These are phyloP conservation scores for Gallinago stenura DNA, from an alignment of 2,797 vertebrate genomes.

Conservation along the genomic window DNA sequence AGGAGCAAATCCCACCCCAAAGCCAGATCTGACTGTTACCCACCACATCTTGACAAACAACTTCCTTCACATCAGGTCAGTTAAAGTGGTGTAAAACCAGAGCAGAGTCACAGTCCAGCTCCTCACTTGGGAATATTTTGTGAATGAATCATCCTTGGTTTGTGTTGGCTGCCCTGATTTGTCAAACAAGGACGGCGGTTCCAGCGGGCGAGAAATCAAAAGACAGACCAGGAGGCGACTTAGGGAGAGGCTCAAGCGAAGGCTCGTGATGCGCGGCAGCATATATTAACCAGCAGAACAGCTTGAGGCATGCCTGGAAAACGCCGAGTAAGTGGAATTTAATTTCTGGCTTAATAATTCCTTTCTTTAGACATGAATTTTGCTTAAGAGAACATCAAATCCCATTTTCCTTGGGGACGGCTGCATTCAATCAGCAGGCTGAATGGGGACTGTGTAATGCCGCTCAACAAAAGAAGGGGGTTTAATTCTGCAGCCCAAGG, in stretches of 20 bases:
- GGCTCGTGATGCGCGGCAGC: background rate
- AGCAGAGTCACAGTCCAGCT: background rate
- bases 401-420: background rate
- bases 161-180: background rate
- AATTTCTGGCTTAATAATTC: constrained; percentile 48
- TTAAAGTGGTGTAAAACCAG: background rate
- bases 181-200: background rate
- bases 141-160: background rate
- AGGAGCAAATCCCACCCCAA: background rate
- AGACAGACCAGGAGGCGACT: background rate
- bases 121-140: background rate
- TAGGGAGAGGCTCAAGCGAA: background rate
- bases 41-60: background rate
- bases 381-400: constrained; percentile 37
- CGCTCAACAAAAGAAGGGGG: background rate
- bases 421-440: background rate
- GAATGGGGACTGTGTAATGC: background rate
- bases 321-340: background rate
- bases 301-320: constrained; percentile 16
- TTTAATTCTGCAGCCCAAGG: background rate
- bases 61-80: background rate
- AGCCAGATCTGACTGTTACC: background rate
- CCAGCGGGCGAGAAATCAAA: background rate
- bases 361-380: constrained; percentile 35
- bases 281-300: background rate